Conservation (phyloP, 2,113 vertebrate genomes). For the Protobothrops flavoviridis region DNA sequence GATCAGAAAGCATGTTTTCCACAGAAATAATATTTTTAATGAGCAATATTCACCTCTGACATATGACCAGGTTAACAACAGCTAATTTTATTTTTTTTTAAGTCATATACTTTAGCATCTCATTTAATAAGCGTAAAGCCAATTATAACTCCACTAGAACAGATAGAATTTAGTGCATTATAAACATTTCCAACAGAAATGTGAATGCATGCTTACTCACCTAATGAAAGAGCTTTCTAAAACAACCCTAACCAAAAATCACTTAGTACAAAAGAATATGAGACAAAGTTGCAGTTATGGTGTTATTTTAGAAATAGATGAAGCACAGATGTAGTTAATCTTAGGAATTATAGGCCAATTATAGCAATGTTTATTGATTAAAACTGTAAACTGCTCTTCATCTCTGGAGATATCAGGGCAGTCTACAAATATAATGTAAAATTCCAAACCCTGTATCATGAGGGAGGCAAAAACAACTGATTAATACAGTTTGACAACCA, state of each 20-base stretch:
- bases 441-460: neutral
- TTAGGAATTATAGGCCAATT: neutral
- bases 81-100: slow-evolving; percentile 27
- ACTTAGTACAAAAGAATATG: neutral
- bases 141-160: slow-evolving; percentile 19
- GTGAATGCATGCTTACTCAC: neutral
- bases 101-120: slow-evolving; percentile 11
- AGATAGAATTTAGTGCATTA: neutral
- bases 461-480: neutral
- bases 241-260: neutral
- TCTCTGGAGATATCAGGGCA: neutral
- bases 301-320: neutral
- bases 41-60: slow-evolving; percentile 28
- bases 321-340: neutral
- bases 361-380: neutral
- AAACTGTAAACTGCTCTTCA: neutral
- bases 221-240: neutral
- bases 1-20: neutral
- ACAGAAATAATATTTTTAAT: slow-evolving; percentile 15
- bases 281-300: neutral
- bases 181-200: slow-evolving; percentile 37
- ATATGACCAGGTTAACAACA: slow-evolving; percentile 28
- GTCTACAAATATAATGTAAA: neutral
- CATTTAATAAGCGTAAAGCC: slow-evolving; percentile 27
- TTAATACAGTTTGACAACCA: neutral